Evolutionary conservation across 37 sponge, comb jelly and placozoan species (phyloP), one percentile per base, ranked within the genome.

Genomic region (Lycopodina hypogea): DNA sequence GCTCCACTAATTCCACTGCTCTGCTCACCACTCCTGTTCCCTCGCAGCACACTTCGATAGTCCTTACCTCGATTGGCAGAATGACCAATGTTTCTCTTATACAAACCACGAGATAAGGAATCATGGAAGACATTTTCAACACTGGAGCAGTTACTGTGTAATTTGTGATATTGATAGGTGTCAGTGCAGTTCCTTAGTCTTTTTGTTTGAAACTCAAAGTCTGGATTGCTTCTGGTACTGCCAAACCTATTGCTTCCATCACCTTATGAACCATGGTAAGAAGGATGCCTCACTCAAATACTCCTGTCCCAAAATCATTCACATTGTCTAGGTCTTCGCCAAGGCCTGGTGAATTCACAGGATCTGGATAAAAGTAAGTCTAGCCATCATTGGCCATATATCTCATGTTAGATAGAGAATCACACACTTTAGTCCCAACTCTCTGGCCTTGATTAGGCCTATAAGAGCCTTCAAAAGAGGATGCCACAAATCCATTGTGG

Each of bases 121-220:
- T 26, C 4, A 39, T 32, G 42, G 23, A n/a, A 18, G 6, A 52
- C 42, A 30, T 57, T 1, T 40, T 40, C 38, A 3, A 35, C 4
- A 26, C 36, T 53, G 12, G 61, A 39, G 26, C 61, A 61, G 42
- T 76, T 58, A 4, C 60, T 29, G 24, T 76, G 53, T n/a, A 76
- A 22, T 42, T 59, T 76, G 61, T 76, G 39, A 26, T 76, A 76
- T 42, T 78, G n/a, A 38, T 78, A 68, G 1, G 79, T 55, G 30
- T 78, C 82, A 61, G 62, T 41, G 1, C 74, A 36, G 60, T 72
- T 76, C 38, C 60, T 76, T 4, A 69, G 77, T n/a, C 77, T 75
- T 26, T 84, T 84, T 3, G 70, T 21, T n/a, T 68, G 84, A 57
- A 64, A 75, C 36, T 56, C 40, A 21, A 57, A 18, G 68, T 74